Percentiles rank a stretch among this genome's conserved stretches.
Evolutionary conservation across 2,797 vertebrate genomes (phyloP).

Genomic region (Limosa lapponica): DNA sequence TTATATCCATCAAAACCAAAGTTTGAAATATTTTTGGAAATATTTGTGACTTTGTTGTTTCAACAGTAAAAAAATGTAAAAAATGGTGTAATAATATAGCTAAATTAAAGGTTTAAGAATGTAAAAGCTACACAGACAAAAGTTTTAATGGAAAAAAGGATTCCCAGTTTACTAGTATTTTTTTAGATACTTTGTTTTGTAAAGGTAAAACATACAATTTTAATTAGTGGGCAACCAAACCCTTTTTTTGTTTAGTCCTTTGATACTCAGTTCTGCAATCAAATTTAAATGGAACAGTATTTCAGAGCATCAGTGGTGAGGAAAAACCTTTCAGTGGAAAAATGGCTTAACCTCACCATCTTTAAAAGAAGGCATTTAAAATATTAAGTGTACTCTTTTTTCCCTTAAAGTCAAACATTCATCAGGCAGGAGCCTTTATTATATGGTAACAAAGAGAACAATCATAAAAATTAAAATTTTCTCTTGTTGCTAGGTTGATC

Average conservation of each 20-base stretch:
- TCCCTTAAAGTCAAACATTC: not conserved
- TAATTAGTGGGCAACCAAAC: not conserved
- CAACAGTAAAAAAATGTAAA: not conserved
- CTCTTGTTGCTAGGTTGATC: not conserved
- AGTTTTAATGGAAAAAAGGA: not conserved
- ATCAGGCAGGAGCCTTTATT: not conserved
- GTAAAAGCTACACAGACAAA: not conserved
- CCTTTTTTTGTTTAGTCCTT: not conserved
- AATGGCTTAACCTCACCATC: not conserved
- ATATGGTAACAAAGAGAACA: not conserved
- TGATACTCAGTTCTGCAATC: not conserved
- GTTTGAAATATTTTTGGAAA: not conserved
- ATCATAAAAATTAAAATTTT: not conserved
- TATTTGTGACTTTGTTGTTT: not conserved
- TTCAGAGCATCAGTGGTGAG: not conserved
- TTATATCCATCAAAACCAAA: not conserved
- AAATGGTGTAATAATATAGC: rapidly evolving
- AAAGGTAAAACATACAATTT: not conserved
- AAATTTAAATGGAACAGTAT: not conserved
- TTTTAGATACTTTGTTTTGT: not conserved
- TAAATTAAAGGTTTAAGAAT: not conserved
- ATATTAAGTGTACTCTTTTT: not conserved
- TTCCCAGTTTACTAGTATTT: not conserved
- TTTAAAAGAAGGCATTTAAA: not conserved
- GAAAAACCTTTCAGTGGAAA: not conserved